Evolutionary conservation across 2,888 invertebrate genomes (phyloP).

Genomic region (Caenorhabditis plicata): DNA sequence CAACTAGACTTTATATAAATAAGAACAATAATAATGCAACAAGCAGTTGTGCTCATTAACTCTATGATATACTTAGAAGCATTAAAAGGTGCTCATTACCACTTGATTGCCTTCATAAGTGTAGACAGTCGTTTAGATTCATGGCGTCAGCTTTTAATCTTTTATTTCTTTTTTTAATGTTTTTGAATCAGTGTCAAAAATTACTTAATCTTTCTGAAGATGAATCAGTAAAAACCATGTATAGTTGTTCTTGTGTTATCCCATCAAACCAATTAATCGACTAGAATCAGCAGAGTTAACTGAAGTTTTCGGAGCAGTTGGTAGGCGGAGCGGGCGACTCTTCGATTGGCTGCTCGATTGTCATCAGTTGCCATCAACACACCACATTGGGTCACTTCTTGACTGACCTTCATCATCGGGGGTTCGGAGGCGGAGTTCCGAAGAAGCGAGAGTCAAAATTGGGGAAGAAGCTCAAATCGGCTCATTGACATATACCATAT

Average conservation of each 20-base stretch:
- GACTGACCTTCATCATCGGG: slow-evolving; percentile 19
- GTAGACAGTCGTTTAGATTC: slow-evolving; percentile 12
- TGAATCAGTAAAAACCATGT: too few relatives aligned
- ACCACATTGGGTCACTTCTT: slow-evolving; percentile 3
- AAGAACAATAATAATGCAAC: background rate
- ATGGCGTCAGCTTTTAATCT: too few relatives aligned
- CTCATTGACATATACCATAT: too few relatives aligned
- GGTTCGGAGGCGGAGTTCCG: slow-evolving; percentile 33
- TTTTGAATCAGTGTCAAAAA: slow-evolving; percentile 21
- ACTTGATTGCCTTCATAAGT: slow-evolving; percentile 41
- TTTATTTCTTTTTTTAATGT: slow-evolving; percentile 11
- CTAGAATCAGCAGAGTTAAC: too few relatives aligned
- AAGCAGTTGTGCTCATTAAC: slow-evolving; percentile 23
- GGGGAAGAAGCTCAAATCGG: slow-evolving; percentile 3
- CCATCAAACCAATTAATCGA: slow-evolving; percentile 21
- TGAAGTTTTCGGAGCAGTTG: too few relatives aligned
- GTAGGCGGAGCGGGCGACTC: too few relatives aligned
- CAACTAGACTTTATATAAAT: background rate
- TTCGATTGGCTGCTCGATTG: slow-evolving; percentile 19
- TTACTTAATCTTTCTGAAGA: too few relatives aligned
- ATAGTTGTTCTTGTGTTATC: slow-evolving; percentile 13
- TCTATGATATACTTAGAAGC: slow-evolving; percentile 35
- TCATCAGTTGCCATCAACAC: background rate
- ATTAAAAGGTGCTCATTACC: slow-evolving; percentile 28
- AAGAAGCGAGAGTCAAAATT: slow-evolving; percentile 29